phyloP scores from a whole-genome alignment of 1,140 invertebrate genomes.

The Subanguina moxae region DNA sequence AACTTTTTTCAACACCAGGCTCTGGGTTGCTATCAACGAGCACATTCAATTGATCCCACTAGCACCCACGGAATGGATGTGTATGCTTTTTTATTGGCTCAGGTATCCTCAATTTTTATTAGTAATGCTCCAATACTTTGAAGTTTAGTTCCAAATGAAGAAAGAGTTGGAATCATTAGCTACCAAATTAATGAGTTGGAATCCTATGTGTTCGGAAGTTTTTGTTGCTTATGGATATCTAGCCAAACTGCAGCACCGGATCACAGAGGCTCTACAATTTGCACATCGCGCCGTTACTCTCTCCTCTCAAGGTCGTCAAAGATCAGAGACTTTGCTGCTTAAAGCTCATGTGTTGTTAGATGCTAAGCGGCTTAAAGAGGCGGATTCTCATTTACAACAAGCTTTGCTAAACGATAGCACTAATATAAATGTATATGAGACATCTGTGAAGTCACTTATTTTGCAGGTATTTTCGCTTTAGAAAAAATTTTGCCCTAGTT shows the following conservation, averaged over 20 bases:
- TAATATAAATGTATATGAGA: conserved; percentile 15
- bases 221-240: conserved; percentile 14
- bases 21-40: conserved; percentile 1
- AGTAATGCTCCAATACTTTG: background rate
- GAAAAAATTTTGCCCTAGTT: background rate
- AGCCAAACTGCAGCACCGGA: conserved; percentile 10
- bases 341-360: conserved; percentile 10
- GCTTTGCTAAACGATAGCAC: conserved; percentile 13
- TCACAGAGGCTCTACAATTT: conserved; percentile 11
- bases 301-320: conserved; percentile 4
- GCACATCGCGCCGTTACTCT: conserved; percentile 9
- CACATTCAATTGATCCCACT: conserved; percentile 11
- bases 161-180: conserved; percentile 19
- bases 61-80: conserved; percentile 15
- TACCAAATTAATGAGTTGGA: background rate
- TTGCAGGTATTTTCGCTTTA: conserved; percentile 8
- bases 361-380: conserved; percentile 8
- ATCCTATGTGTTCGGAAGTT: conserved; percentile 4
- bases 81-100: conserved; percentile 5
- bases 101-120: conserved; percentile 9
- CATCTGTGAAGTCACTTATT: conserved; percentile 4
- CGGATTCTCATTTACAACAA: conserved; percentile 3
- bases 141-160: background rate
- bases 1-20: background rate
- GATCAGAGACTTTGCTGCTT: conserved; percentile 12